Percentiles rank a stretch among this genome's conserved stretches.
phyloP scores from a whole-genome alignment of 2,888 invertebrate species.

The Geotrupes spiniger region DNA sequence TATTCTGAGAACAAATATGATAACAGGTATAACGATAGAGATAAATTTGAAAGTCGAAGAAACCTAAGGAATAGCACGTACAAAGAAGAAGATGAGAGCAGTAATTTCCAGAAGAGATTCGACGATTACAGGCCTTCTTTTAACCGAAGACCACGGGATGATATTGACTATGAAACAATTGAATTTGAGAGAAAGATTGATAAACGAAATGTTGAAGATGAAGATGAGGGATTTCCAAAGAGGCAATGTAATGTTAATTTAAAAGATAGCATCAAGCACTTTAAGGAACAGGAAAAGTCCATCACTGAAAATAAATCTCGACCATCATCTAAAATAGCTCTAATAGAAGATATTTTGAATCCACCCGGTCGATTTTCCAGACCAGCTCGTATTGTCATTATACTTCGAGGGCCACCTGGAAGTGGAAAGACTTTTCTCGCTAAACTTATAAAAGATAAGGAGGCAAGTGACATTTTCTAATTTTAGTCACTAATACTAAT shows the following conservation, averaged over 20 bases:
- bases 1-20: no score
- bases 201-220: not conserved
- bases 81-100: not conserved
- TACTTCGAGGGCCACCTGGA: conserved; percentile 90
- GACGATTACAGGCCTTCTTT: conserved; percentile 17
- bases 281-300: conserved; percentile 10
- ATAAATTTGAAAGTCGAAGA: conserved; percentile 5
- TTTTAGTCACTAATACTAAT: no score
- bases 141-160: conserved; percentile 12
- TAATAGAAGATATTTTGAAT: conserved; percentile 80
- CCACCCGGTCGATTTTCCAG: conserved; percentile 77
- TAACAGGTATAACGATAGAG: not conserved
- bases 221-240: not conserved
- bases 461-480: conserved; percentile 49
- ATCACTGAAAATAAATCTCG: conserved; percentile 4
- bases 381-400: conserved; percentile 78
- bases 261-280: conserved; percentile 10
- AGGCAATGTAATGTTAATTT: conserved; percentile 3
- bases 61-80: not conserved
- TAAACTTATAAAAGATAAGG: conserved; percentile 79
- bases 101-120: conserved; percentile 8
- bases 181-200: not conserved
- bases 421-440: conserved; percentile 92
- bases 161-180: conserved; percentile 1
- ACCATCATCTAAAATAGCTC: conserved; percentile 47